Percentiles rank a stretch among this genome's conserved stretches.
phyloP scores from a whole-genome alignment of 2,888 invertebrate species.

The Biston betularia region DNA sequence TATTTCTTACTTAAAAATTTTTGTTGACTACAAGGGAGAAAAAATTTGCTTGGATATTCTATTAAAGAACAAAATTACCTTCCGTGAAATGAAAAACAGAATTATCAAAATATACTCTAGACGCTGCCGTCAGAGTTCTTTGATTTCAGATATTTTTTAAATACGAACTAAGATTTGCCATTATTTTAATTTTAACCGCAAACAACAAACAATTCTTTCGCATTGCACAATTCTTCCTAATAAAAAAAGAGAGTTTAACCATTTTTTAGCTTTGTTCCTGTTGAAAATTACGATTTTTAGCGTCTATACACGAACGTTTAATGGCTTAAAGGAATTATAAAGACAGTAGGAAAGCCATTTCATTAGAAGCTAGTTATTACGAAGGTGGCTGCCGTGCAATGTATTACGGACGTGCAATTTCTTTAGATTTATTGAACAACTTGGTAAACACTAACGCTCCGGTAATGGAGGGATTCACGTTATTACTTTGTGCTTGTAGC shows the following conservation, averaged over 20 bases:
- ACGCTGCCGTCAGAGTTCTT: no score
- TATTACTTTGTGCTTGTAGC: constrained; percentile 34
- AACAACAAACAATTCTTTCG: no score
- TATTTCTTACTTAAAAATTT: no score
- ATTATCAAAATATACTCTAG: no score
- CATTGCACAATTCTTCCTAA: neutral
- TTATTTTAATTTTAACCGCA: no score
- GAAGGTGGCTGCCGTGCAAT: constrained; percentile 45
- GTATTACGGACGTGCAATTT: constrained; percentile 47
- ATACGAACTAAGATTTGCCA: no score
- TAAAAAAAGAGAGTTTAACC: neutral
- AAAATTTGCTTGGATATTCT: neutral
- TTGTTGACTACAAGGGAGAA: neutral
- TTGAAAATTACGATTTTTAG: constrained; percentile 40
- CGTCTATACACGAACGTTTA: constrained; percentile 43
- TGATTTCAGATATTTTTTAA: no score
- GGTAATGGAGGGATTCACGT: constrained; percentile 32
- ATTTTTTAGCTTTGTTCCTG: constrained; percentile 25
- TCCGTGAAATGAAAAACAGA: neutral
- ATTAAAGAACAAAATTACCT: neutral
- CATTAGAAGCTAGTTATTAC: constrained; percentile 48
- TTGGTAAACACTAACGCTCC: constrained; percentile 46
- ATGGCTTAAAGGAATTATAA: constrained; percentile 37
- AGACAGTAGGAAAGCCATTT: constrained; percentile 42
- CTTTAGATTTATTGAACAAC: constrained; percentile 50